These are phyloP conservation scores for Parnassius orleans DNA, from an alignment of 2,888 invertebrate genomes.

Conservation along the genomic window DNA sequence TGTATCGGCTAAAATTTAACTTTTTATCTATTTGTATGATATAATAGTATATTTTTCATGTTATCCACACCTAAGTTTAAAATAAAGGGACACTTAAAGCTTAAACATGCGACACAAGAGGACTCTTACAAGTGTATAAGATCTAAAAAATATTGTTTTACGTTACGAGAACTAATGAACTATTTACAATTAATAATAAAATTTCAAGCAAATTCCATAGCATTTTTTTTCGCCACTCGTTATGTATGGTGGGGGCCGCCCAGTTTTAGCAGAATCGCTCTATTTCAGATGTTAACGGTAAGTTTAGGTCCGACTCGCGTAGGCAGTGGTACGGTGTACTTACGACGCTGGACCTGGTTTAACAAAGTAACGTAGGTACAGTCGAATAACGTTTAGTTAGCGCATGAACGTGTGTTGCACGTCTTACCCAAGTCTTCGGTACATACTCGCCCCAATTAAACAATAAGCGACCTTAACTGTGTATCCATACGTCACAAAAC, in stretches of 20 bases:
- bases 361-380: conserved; percentile 35
- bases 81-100: conserved; percentile 61
- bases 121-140: conserved; percentile 41
- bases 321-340: conserved; percentile 57
- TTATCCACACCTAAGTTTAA: conserved; percentile 52
- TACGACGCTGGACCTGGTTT: conserved; percentile 40
- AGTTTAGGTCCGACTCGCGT: conserved; percentile 71
- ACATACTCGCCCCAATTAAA: conserved; percentile 36
- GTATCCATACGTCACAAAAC: conserved; percentile 29
- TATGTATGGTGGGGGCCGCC: conserved; percentile 69
- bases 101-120: conserved; percentile 14
- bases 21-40: conserved; percentile 14
- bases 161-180: conserved; percentile 52
- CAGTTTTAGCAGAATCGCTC: conserved; percentile 69
- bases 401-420: conserved; percentile 44
- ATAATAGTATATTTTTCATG: conserved; percentile 27
- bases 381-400: conserved; percentile 34
- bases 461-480: conserved; percentile 28
- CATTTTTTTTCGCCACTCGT: conserved; percentile 68
- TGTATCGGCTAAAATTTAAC: background rate
- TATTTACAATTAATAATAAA: conserved; percentile 72
- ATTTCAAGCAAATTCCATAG: conserved; percentile 73
- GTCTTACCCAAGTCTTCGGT: conserved; percentile 40
- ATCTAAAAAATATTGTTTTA: conserved; percentile 54
- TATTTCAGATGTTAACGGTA: conserved; percentile 81